Percentiles rank a stretch among this genome's conserved stretches.
Conservation (phyloP, 2,797 vertebrate genomes). For the Enoplosus armatus region DNA sequence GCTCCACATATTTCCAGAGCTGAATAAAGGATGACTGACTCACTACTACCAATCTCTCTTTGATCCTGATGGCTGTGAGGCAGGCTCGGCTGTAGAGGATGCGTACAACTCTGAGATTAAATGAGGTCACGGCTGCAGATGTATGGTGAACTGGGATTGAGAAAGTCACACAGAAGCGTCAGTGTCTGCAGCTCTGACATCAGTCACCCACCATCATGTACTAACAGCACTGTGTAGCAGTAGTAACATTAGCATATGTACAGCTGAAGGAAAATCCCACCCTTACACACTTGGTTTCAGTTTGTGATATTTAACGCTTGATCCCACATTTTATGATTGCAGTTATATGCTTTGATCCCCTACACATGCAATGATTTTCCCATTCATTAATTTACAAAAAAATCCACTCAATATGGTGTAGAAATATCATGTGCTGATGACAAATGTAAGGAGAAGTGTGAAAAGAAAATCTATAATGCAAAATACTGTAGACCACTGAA, state of each 20-base stretch:
- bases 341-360: not conserved
- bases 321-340: slow-evolving; percentile 1
- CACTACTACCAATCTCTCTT: slow-evolving; percentile 74
- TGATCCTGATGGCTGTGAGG: slow-evolving; percentile 74
- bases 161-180: slow-evolving; percentile 34
- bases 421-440: not conserved
- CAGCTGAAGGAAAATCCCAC: slow-evolving; percentile 29
- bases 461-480: slow-evolving; percentile 29
- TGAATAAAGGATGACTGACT: slow-evolving; percentile 74
- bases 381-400: not conserved
- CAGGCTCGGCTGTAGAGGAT: slow-evolving; percentile 45
- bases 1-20: slow-evolving; percentile 66
- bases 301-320: not conserved
- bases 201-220: slow-evolving; percentile 30
- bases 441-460: not conserved
- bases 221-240: slow-evolving; percentile 21
- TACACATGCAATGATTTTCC: not conserved
- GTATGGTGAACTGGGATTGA: slow-evolving; percentile 37
- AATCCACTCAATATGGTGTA: not conserved
- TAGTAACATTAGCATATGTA: slow-evolving; percentile 24
- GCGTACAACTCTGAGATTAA: slow-evolving; percentile 60
- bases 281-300: not conserved
- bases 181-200: slow-evolving; percentile 46
- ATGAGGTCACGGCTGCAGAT: slow-evolving; percentile 72
- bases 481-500: not conserved